Evolutionary conservation across 2,888 invertebrate species (phyloP).

Genomic region (Rhingia campestris): DNA sequence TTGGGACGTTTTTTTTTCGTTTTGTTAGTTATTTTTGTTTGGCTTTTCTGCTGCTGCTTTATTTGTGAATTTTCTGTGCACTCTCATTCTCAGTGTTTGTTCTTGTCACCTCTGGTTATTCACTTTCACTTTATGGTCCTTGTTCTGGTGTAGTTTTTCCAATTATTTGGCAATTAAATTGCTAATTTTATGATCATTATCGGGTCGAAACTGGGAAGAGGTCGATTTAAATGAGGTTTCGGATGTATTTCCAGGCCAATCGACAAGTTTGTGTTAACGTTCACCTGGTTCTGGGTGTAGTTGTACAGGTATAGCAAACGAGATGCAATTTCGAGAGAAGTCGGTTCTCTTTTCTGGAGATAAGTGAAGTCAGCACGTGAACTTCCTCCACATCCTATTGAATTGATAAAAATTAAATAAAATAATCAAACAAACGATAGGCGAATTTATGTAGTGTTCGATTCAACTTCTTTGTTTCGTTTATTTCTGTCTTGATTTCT

Average conservation of each 20-base stretch:
- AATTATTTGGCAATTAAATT: conserved; percentile 17
- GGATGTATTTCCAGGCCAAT: conserved; percentile 35
- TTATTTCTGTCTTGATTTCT: conserved; percentile 48
- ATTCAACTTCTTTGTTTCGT: conserved; percentile 58
- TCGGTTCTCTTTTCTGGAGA: conserved; percentile 11
- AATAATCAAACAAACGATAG: conserved; percentile 41
- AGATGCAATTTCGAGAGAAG: no score
- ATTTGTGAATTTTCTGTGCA: conserved; percentile 58
- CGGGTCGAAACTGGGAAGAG: not conserved
- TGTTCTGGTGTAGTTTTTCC: conserved; percentile 33
- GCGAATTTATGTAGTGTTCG: conserved; percentile 37
- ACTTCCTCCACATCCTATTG: not conserved
- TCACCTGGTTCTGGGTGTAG: conserved; percentile 8
- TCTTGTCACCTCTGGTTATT: conserved; percentile 54
- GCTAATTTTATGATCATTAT: not conserved
- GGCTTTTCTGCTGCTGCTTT: conserved; percentile 66
- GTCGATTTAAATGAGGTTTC: conserved; percentile 6
- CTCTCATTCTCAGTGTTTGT: conserved; percentile 53
- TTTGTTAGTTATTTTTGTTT: conserved; percentile 54
- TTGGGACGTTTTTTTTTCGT: conserved; percentile 18
- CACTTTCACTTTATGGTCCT: conserved; percentile 52
- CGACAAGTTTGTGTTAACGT: conserved; percentile 36
- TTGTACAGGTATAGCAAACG: not conserved
- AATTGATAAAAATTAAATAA: conserved; percentile 30
- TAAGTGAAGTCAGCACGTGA: conserved; percentile 1